A percentile compares a stretch with the other conserved stretches of the same genome.
Evolutionary conservation across 64 coral and sea anemone species (phyloP).

Genomic region (Pocillopora verrucosa): DNA sequence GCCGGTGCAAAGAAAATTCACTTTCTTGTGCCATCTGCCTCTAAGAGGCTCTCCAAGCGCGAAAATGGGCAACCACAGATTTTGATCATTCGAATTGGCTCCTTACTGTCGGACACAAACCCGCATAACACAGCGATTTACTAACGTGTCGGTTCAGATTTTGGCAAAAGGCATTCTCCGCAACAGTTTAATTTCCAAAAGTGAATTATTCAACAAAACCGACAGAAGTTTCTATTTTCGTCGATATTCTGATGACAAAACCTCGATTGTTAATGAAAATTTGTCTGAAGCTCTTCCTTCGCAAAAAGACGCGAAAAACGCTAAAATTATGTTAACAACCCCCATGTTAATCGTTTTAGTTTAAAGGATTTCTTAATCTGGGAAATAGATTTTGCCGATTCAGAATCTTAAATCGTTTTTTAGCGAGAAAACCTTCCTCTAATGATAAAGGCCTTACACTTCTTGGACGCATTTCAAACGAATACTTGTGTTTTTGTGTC

Average conservation of each 20-base stretch:
- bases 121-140: background rate
- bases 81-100: conserved; percentile 16
- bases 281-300: conserved; percentile 20
- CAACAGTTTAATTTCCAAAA: conserved; percentile 15
- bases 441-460: background rate
- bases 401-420: background rate
- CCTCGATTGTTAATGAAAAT: conserved; percentile 13
- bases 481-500: background rate
- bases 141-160: conserved; percentile 14
- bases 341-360: background rate
- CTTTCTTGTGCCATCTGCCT: background rate
- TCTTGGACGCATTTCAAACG: background rate
- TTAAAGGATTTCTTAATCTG: background rate
- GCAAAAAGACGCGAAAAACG: conserved; percentile 10
- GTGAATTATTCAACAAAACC: conserved; percentile 41
- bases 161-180: background rate
- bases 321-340: conserved; percentile 38
- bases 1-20: background rate
- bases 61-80: conserved; percentile 32
- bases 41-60: background rate
- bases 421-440: background rate
- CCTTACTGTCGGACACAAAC: conserved; percentile 3
- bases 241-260: background rate
- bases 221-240: background rate
- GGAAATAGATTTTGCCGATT: background rate